A percentile compares a stretch with the other conserved stretches of the same genome.
These are phyloP conservation scores for Microtus obscurus DNA, from an alignment of 2,797 vertebrate species.

Conservation along the genomic window DNA sequence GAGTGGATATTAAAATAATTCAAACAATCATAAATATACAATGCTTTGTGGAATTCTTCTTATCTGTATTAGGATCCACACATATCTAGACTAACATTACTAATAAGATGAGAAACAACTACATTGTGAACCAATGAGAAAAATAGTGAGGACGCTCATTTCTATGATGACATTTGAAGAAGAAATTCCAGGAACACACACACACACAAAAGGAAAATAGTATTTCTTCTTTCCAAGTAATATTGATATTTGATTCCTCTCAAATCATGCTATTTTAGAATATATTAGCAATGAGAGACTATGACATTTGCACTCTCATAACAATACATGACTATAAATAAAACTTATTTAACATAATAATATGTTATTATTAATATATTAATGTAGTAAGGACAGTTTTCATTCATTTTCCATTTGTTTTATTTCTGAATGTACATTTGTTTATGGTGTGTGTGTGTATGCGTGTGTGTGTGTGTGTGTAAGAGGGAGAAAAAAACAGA, in stretches of 20 bases:
- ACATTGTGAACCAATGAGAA: background rate
- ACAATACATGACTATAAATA: background rate
- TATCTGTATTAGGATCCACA: background rate
- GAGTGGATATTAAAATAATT: background rate
- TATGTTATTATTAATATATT: no score
- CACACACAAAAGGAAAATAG: rapidly evolving
- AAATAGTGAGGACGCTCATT: background rate
- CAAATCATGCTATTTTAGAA: background rate
- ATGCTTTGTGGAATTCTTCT: rapidly evolving
- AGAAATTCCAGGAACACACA: background rate
- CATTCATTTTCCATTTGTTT: background rate
- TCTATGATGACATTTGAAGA: background rate
- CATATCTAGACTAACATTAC: background rate
- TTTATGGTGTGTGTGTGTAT: background rate
- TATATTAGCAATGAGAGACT: background rate
- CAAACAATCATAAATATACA: background rate
- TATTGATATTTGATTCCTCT: background rate
- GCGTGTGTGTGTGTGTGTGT: background rate
- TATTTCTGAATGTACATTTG: background rate
- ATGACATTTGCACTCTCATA: background rate
- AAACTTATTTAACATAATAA: background rate
- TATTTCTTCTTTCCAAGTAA: background rate
- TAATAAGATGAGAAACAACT: background rate
- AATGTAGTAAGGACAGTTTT: background rate
- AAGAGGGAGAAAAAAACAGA: background rate